Evolutionary conservation across 2,797 vertebrate species (phyloP), one percentile per base, ranked within the genome.

Genomic region (Enteromius paludinosus): DNA sequence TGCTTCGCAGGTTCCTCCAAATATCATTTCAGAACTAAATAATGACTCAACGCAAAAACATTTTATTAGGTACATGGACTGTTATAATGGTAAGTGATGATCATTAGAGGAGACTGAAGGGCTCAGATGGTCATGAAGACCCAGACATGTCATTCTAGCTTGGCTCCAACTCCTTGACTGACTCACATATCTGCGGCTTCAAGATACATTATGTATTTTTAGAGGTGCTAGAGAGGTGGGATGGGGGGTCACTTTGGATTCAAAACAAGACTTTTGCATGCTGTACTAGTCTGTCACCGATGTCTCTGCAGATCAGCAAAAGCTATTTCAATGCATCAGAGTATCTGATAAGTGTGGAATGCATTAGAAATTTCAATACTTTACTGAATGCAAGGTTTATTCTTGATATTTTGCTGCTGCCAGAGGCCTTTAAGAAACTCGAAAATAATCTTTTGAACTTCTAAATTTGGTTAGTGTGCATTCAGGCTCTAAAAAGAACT

Each of bases 91-190:
- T 76, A 61, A 28, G 25, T 69, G 33, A 65, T 70, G 71, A 52
- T 49, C n/a, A 78, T 79, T 81, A 82, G 66, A 77, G 76, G 59
- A 64, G 84, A 86, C 72, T 84, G 72, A 77, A 75, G 30, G 69
- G 72, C 83, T 80, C 72, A 62, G 72, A 83, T 83, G 77, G 82
- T 81, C 80, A 62, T 75, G 62, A 45, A 72, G 52, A 76, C 73
- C 86, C 78, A 90, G 87, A 89, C 66, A 74, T 90, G 88, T 88
- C 83, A 88, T 91, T 90, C 91, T 88, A 91, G 88, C 89, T 86
- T 87, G 87, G 91, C 91, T 92, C 90, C 89, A 90, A 89, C 86
- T 92, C 71, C 86, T 87, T 86, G 72, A 65, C 76, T 82, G 81
- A 79, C 87, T 87, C 81, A 11, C 81, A 86, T 81, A 72, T 86